These are phyloP conservation scores for Drosophila quadrilineata DNA, from an alignment of 1,140 invertebrate species.

Conservation along the genomic window DNA sequence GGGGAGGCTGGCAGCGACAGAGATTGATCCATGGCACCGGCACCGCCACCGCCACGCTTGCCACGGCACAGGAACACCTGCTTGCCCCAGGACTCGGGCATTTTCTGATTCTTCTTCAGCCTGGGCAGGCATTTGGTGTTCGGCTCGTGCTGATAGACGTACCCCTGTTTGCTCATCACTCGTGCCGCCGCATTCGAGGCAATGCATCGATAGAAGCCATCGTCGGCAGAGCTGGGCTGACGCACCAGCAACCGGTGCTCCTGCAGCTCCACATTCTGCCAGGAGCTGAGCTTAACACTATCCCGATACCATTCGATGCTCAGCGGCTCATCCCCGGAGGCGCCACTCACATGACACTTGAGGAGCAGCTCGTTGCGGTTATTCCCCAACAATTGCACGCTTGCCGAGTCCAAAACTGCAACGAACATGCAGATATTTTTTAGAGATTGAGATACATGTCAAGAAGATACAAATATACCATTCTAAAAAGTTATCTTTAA, in stretches of 20 bases:
- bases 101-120: slow-evolving; percentile 82
- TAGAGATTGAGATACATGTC: too few species aligned
- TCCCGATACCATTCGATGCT: slow-evolving; percentile 90
- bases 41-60: slow-evolving; percentile 63
- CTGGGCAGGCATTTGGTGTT: slow-evolving; percentile 62
- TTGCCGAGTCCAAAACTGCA: slow-evolving; percentile 87
- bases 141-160: slow-evolving; percentile 60
- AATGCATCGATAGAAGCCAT: slow-evolving; percentile 88
- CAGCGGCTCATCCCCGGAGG: slow-evolving; percentile 84
- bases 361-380: slow-evolving; percentile 85
- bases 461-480: too few species aligned
- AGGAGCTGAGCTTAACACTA: slow-evolving; percentile 84
- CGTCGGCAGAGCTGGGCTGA: slow-evolving; percentile 84
- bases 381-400: slow-evolving; percentile 85
- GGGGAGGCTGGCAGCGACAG: slow-evolving; percentile 40
- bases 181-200: slow-evolving; percentile 88
- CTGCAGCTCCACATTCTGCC: slow-evolving; percentile 84
- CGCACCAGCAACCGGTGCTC: slow-evolving; percentile 86
- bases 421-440: too few species aligned
- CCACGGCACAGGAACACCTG: slow-evolving; percentile 69
- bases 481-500: too few species aligned
- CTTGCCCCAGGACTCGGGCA: slow-evolving; percentile 84
- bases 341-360: slow-evolving; percentile 88
- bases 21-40: slow-evolving; percentile 24
- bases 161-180: slow-evolving; percentile 87